These are phyloP conservation scores for Glossophaga mutica DNA, from an alignment of 2,797 vertebrate species.

Conservation along the genomic window DNA sequence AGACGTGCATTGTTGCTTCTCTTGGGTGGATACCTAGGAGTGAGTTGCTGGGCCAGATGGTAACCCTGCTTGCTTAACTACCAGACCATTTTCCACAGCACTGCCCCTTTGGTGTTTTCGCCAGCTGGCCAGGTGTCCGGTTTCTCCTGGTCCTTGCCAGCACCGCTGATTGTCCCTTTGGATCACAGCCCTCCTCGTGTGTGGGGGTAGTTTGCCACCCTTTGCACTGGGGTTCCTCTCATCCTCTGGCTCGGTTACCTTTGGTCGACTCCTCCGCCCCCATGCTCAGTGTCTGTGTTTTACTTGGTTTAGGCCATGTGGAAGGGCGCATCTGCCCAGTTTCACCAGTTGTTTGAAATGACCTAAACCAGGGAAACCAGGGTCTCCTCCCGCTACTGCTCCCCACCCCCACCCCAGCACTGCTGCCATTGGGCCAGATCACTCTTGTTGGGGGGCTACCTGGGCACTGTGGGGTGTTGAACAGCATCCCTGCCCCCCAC, in stretches of 20 bases:
- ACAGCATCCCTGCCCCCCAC: background rate
- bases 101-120: too few relatives aligned
- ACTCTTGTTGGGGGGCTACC: background rate
- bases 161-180: background rate
- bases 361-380: background rate
- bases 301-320: background rate
- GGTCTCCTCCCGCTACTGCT: background rate
- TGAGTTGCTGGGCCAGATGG: background rate
- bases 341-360: background rate
- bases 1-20: background rate
- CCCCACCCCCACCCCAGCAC: background rate
- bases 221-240: background rate
- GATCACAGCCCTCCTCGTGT: rapidly evolving
- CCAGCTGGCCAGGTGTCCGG: background rate
- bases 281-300: background rate
- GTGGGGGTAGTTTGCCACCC: too few relatives aligned
- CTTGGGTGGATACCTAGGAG: background rate
- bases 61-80: background rate
- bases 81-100: too few relatives aligned
- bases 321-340: background rate
- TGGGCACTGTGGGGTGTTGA: background rate
- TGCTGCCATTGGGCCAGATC: background rate
- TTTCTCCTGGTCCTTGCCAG: background rate
- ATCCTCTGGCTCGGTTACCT: background rate
- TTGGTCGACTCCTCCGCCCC: background rate